Conservation (phyloP, 2,888 invertebrate genomes). For the Yponomeuta plumbellus region DNA sequence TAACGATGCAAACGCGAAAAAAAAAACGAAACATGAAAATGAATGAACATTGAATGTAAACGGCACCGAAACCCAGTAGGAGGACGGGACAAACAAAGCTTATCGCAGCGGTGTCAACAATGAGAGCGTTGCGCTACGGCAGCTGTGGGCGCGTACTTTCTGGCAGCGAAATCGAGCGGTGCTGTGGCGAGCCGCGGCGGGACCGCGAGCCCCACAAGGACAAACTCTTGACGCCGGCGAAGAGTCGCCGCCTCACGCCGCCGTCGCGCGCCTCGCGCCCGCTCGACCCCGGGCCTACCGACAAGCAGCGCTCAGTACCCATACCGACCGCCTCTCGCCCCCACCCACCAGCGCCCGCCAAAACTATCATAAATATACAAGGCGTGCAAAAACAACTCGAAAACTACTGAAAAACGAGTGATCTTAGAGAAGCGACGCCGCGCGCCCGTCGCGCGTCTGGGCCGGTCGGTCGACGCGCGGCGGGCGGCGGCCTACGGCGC, state of each 20-base stretch:
- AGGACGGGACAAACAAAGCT: constrained; percentile 70
- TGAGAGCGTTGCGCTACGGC: constrained; percentile 63
- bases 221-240: constrained; percentile 88
- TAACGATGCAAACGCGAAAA: constrained; percentile 68
- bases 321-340: constrained; percentile 39
- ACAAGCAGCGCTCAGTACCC: constrained; percentile 68
- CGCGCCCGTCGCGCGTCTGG: constrained; percentile 5
- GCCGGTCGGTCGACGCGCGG: constrained; percentile 46
- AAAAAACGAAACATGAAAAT: constrained; percentile 43
- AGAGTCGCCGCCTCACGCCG: constrained; percentile 84
- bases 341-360: constrained; percentile 48
- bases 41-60: constrained; percentile 64
- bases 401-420: constrained; percentile 69
- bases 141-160: constrained; percentile 83
- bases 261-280: constrained; percentile 72
- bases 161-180: constrained; percentile 90
- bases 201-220: constrained; percentile 84
- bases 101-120: constrained; percentile 49
- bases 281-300: constrained; percentile 55
- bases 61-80: constrained; percentile 57
- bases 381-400: constrained; percentile 67
- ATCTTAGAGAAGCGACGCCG: constrained; percentile 48
- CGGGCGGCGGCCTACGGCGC: constrained; percentile 55
- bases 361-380: constrained; percentile 52
- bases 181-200: constrained; percentile 82